Percentiles rank a stretch among this genome's conserved stretches.
Conservation (phyloP, 2,113 vertebrate species). For the Petrocephalus microphthalmus region DNA sequence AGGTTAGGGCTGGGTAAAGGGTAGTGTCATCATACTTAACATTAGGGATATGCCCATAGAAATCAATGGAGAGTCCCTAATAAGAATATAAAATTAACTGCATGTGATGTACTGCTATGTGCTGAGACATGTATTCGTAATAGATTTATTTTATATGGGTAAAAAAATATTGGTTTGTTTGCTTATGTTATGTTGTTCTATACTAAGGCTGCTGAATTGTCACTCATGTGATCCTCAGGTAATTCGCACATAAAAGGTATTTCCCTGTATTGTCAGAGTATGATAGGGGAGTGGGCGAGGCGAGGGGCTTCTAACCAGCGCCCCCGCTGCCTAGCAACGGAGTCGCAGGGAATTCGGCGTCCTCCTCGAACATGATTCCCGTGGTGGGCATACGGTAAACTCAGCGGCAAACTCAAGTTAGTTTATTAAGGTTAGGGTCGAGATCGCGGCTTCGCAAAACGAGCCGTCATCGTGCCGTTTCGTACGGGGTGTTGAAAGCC, state of each 20-base stretch:
- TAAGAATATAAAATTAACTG: background rate
- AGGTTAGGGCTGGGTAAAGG: background rate
- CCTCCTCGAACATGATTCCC: background rate
- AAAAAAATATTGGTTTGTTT: background rate
- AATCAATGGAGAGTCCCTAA: background rate
- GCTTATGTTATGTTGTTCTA: background rate
- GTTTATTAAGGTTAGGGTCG: background rate
- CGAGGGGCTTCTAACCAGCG: background rate
- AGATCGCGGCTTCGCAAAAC: background rate
- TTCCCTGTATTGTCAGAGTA: background rate
- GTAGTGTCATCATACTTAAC: background rate
- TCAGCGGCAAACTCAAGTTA: background rate
- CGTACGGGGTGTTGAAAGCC: background rate
- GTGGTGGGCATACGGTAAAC: background rate
- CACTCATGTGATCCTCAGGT: background rate
- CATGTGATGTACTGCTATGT: background rate
- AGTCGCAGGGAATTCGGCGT: background rate
- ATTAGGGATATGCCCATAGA: background rate
- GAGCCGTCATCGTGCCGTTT: background rate
- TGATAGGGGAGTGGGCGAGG: background rate
- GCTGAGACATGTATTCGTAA: background rate
- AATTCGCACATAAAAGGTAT: background rate
- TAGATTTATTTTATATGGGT: background rate
- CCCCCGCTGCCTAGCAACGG: slow-evolving; percentile 5
- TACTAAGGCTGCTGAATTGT: background rate